Percentiles rank a stretch among this genome's conserved stretches.
Evolutionary conservation across 2,113 vertebrate genomes (phyloP).

Genomic region (Psittacula cyanocephala): DNA sequence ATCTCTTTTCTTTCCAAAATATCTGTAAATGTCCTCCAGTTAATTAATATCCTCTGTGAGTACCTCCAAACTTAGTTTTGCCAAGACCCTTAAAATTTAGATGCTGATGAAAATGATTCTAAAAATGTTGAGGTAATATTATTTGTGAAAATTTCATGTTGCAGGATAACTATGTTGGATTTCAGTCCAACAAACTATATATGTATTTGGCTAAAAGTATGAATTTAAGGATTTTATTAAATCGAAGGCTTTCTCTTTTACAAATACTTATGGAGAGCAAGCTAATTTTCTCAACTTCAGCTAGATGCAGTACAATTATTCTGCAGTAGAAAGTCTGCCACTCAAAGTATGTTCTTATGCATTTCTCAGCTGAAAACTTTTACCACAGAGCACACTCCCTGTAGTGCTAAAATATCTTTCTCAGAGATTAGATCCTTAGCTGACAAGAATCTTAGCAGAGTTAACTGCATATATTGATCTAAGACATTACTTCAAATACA

Average conservation of each 20-base stretch:
- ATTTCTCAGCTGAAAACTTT: background rate
- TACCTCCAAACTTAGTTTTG: background rate
- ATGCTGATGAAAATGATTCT: background rate
- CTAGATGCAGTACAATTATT: background rate
- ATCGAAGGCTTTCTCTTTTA: background rate
- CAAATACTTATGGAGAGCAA: background rate
- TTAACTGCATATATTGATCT: conserved; percentile 31
- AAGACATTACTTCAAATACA: conserved; percentile 17
- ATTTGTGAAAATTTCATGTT: background rate
- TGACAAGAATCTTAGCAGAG: background rate
- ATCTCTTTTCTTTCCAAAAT: background rate
- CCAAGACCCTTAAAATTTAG: background rate
- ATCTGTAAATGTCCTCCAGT: background rate
- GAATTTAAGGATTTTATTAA: background rate
- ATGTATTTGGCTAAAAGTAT: background rate
- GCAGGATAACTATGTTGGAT: background rate
- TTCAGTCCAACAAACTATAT: background rate
- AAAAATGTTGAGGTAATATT: background rate
- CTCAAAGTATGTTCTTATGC: background rate
- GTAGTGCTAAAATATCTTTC: conserved; percentile 5
- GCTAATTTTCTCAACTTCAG: background rate
- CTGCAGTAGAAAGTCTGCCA: background rate
- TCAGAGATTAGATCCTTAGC: conserved; percentile 4
- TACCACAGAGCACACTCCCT: background rate
- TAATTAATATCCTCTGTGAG: background rate